These are phyloP conservation scores for Amblyteles armatorius DNA, from an alignment of 2,888 invertebrate genomes.

Conservation along the genomic window DNA sequence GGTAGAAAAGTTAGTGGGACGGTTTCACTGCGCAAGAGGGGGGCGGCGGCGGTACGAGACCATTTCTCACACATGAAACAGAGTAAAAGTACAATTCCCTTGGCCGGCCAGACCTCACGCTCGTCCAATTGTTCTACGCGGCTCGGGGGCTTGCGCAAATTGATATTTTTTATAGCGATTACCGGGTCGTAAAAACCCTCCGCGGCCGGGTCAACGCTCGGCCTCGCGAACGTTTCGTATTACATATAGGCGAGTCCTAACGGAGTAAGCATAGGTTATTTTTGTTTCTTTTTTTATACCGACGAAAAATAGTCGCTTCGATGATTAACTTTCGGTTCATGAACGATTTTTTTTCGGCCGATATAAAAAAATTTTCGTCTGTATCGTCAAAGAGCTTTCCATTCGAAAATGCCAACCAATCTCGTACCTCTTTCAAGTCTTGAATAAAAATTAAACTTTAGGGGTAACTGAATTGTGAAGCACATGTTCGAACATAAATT, in stretches of 20 bases:
- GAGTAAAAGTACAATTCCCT: conserved; percentile 55
- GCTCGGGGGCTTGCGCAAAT: conserved; percentile 54
- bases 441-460: too few species aligned
- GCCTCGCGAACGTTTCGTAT: background rate
- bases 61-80: conserved; percentile 56
- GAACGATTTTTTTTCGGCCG: background rate
- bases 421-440: too few species aligned
- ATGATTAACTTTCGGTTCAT: background rate
- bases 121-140: conserved; percentile 49
- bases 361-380: background rate
- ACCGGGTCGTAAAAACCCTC: conserved; percentile 44
- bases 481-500: background rate
- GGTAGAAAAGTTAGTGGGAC: background rate
- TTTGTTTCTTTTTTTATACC: background rate
- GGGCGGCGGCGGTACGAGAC: background rate
- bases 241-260: background rate
- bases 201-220: conserved; percentile 10
- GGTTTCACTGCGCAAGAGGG: background rate
- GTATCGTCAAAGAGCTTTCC: background rate
- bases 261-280: background rate
- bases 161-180: conserved; percentile 61
- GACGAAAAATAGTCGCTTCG: background rate
- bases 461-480: background rate
- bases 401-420: too few species aligned
- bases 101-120: conserved; percentile 17